Evolutionary conservation across 2,888 invertebrate genomes (phyloP), one percentile per base, ranked within the genome.

Genomic region (Trichacis sp.): DNA sequence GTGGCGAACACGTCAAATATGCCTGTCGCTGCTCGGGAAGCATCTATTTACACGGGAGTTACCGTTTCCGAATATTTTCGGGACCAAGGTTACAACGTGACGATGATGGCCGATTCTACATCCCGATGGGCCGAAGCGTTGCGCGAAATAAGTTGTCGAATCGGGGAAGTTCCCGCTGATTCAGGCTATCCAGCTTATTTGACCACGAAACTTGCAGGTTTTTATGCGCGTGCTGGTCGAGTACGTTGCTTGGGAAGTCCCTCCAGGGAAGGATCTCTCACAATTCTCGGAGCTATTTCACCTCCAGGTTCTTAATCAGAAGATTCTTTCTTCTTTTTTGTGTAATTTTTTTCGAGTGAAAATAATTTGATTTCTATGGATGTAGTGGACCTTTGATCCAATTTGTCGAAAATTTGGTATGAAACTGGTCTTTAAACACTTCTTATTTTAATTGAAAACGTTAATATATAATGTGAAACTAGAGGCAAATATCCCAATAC

Each of bases 61-160:
- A 99, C 99, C 0, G 88, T 99, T n/a, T 97, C 98, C 19, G 99
- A 99, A 87, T 99, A 99, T 87, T 99, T 98, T 93, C 91, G 94
- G 79, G 94, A 95, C 87, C 98, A 98, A 99, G 99, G 99, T 83
- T 97, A 98, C 91, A 96, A 99, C 85, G 99, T 99, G 45, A 97
- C 98, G 75, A 99, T 99, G 99, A 99, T 99, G 99, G 99, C 99
- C 68, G 99, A 99, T 88, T 99, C 98, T 20, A 99, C 99, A 15
- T 99, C 98, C 11, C 96, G 99, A 87, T 99, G 99, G 99, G 99
- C 99, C 65, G 99, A 99, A 87, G 99, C 99, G 75, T 90, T 99
- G 86, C 92, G 99, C 88, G 99, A 99, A 91, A 99, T 99, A 8
- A 24, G 24, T 24, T 3, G 24, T 24, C 24, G 24, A 3, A 24